A percentile compares a stretch with the other conserved stretches of the same genome.
Evolutionary conservation across 2,797 vertebrate genomes (phyloP).

Genomic region (Myotis findleyi): DNA sequence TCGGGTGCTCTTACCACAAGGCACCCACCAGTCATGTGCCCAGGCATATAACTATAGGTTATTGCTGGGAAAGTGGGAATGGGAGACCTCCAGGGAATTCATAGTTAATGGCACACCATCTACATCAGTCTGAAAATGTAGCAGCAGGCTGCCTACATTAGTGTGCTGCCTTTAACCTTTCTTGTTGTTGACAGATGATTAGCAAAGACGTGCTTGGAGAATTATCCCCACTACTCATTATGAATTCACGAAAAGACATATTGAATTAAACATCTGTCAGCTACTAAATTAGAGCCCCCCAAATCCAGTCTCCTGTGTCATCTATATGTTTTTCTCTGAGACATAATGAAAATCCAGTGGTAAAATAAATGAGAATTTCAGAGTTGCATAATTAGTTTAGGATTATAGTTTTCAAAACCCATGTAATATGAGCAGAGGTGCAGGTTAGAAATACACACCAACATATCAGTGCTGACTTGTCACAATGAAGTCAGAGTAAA

Average conservation of each 20-base stretch:
- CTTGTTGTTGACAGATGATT: slow-evolving; percentile 42
- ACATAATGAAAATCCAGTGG: neutral
- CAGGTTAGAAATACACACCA: neutral
- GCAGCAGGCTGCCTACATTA: neutral
- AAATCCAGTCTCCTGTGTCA: neutral
- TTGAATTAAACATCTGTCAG: slow-evolving; percentile 61
- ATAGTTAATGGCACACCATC: neutral
- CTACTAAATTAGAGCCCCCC: neutral
- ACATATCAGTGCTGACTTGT: rapidly evolving
- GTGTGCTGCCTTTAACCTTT: neutral
- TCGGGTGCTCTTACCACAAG: neutral
- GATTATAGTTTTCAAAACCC: neutral
- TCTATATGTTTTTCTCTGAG: neutral
- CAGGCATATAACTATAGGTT: neutral
- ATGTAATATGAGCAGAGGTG: neutral
- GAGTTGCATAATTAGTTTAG: neutral
- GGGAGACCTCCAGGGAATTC: neutral
- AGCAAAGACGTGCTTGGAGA: slow-evolving; percentile 31
- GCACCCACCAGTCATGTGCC: neutral
- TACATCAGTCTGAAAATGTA: neutral
- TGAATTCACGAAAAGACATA: neutral
- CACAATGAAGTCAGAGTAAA: neutral
- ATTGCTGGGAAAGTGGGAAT: neutral
- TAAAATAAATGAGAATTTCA: neutral
- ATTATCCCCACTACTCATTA: neutral